These are phyloP conservation scores for Chouioia cunea DNA, from an alignment of 2,888 invertebrate species.

Conservation along the genomic window DNA sequence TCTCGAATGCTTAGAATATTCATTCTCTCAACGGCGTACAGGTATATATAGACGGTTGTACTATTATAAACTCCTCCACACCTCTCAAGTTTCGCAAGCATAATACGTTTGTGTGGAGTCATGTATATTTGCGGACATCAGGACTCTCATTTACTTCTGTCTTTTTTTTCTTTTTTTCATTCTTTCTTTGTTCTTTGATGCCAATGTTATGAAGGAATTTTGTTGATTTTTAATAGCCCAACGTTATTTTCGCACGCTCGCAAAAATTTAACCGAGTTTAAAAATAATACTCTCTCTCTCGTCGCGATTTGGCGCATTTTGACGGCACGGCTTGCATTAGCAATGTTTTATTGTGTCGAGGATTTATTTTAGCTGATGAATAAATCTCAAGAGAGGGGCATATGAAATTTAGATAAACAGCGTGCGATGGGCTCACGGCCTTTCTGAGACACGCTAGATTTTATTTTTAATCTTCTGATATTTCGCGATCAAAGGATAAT, in stretches of 20 bases:
- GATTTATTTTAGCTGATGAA: slow-evolving; percentile 26
- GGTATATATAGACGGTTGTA: slow-evolving; percentile 38
- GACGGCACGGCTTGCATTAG: slow-evolving; percentile 42
- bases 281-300: not conserved
- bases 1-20: slow-evolving; percentile 44
- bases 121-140: slow-evolving; percentile 48
- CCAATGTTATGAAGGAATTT: slow-evolving; percentile 10
- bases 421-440: not conserved
- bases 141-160: slow-evolving; percentile 25
- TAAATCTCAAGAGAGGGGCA: not conserved
- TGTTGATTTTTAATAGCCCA: slow-evolving; percentile 40
- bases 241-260: slow-evolving; percentile 33
- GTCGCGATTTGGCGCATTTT: slow-evolving; percentile 11
- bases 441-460: too few relatives aligned
- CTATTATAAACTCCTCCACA: slow-evolving; percentile 45
- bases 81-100: slow-evolving; percentile 43
- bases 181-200: slow-evolving; percentile 5
- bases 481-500: too few relatives aligned
- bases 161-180: slow-evolving; percentile 4
- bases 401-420: slow-evolving; percentile 2
- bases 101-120: slow-evolving; percentile 39
- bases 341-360: slow-evolving; percentile 32
- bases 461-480: too few relatives aligned
- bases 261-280: not conserved
- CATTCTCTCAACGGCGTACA: slow-evolving; percentile 35